Base-by-base conservation (phyloP, 2,888 invertebrate genomes). In the Chymomyza fuscimana region DNA sequence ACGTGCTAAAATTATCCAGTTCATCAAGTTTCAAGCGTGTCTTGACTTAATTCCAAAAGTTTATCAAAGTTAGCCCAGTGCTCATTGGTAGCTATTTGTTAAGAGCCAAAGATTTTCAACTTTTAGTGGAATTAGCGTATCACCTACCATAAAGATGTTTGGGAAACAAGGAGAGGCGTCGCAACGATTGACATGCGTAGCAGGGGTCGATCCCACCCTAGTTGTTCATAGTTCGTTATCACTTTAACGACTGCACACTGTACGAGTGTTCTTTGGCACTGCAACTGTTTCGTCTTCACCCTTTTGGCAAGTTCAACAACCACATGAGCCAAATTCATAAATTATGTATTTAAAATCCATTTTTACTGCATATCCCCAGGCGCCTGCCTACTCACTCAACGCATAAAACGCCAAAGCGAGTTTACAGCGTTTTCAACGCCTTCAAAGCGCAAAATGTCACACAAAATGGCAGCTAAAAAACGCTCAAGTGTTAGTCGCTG, bases 311-410 rank as follows among this genome's bases (percentile, higher is more conserved):
- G 52, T 54, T 54, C 52, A 54, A 54, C 52, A 54, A 19, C 52
- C 52, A 54, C 52, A 54, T 54, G 19, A 9, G 19, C 52, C 52
- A 46, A 12, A 58, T 59, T 51, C 58, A 46, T 59, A 58, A 60
- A 64, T 68, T 70, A 78, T 69, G 73, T 51, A 64, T 77, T 46
- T 46, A 46, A 80, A 73, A 71, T 73, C 87, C 78, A 87, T 87
- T 58, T 80, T 77, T 76, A 54, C 78, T 87, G 87, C 87, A 85
- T 79, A 80, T 85, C 85, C 85, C 87, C 67, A 77, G 87, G 83
- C 82, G 74, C 72, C 32, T 5, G 32, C 32, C 9, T 32, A 73
- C 78, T 77, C 58, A 5, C 25, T 50, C 32, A 5, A 7, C 5
- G 19, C 58, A 62, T 46, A 9, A 56, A 46, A 67, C n/a, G 46